These are phyloP conservation scores for rabbit (Oryctolagus cuniculus) DNA, from an alignment of 2,113 vertebrate species.

Conservation along the genomic window mOryCun1.1 NC_091442.1:26381501-26382000, in stretches of 20 bases:
- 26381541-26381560: background rate
- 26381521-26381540: background rate
- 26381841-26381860: constrained; percentile 64
- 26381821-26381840: constrained; percentile 39
- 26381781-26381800: background rate
- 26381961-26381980: constrained; percentile 31
- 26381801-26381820: background rate
- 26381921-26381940: constrained; percentile 45
- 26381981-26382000: constrained; percentile 43
- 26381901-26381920: constrained; percentile 60
- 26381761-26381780: background rate
- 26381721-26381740: background rate
- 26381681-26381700: background rate
- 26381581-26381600: background rate
- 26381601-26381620: background rate
- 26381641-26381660: background rate
- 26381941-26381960: constrained; percentile 64
- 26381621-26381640: background rate
- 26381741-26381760: background rate
- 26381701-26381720: background rate
- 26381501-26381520: background rate
- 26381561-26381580: background rate
- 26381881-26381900: constrained; percentile 56
- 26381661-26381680: background rate
- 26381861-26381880: constrained; percentile 65